Conservation (phyloP, 2,113 vertebrate species). For the Glaucomys volans region DNA sequence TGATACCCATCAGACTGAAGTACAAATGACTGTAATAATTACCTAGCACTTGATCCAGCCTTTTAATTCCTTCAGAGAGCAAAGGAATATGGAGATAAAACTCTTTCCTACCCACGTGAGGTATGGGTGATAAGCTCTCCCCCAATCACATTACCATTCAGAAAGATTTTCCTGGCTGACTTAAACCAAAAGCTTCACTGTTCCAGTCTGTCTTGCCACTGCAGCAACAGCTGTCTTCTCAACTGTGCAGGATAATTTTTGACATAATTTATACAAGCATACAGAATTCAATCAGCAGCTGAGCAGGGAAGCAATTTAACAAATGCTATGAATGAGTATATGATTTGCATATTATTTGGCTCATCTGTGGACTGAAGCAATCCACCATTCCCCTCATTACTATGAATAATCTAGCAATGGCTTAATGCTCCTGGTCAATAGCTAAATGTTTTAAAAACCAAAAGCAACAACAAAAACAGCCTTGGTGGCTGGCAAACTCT, state of each 20-base stretch:
- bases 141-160: conserved; percentile 44
- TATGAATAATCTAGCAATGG: conserved; percentile 73
- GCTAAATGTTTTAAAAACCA: conserved; percentile 68
- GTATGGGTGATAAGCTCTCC: neutral
- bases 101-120: neutral
- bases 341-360: conserved; percentile 73
- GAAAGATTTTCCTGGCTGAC: conserved; percentile 59
- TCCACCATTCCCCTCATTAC: conserved; percentile 59
- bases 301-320: conserved; percentile 67
- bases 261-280: conserved; percentile 73
- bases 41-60: conserved; percentile 34
- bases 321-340: conserved; percentile 68
- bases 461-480: conserved; percentile 63
- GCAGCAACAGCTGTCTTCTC: conserved; percentile 72
- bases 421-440: conserved; percentile 58
- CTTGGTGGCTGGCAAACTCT: conserved; percentile 55
- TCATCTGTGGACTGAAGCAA: conserved; percentile 69
- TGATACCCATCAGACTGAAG: conserved; percentile 5
- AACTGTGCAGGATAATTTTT: conserved; percentile 59
- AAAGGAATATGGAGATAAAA: conserved; percentile 50
- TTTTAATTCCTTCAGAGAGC: conserved; percentile 53
- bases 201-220: conserved; percentile 63
- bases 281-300: conserved; percentile 75
- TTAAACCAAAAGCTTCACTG: conserved; percentile 61
- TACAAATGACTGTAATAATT: conserved; percentile 23